Conservation (phyloP, 2,113 vertebrate species). For the Probosciger aterrimus region DNA sequence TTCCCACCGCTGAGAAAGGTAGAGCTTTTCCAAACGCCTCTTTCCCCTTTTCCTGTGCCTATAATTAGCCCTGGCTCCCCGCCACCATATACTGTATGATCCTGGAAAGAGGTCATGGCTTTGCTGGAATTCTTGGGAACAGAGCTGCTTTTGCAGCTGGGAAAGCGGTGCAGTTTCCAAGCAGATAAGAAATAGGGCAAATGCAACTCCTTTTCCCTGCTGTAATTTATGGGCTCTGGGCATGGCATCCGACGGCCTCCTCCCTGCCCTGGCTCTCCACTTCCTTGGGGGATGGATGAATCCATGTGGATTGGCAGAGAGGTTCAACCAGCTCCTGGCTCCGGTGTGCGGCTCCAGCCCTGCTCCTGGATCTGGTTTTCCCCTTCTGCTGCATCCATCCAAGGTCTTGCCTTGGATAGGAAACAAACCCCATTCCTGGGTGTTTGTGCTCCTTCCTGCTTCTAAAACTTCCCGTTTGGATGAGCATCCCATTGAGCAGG, state of each 20-base stretch:
- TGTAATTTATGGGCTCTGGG: neutral
- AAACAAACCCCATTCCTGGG: neutral
- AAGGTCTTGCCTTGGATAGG: neutral
- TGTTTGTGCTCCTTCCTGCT: neutral
- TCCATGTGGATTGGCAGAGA: neutral
- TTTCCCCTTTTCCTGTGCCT: constrained; percentile 19
- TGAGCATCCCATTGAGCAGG: neutral
- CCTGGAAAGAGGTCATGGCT: constrained; percentile 56
- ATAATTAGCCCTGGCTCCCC: constrained; percentile 43
- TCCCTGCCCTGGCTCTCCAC: neutral
- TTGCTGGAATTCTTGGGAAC: constrained; percentile 39
- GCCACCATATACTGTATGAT: constrained; percentile 33
- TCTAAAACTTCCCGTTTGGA: neutral
- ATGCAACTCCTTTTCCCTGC: neutral
- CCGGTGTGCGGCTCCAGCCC: neutral
- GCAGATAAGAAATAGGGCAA: constrained; percentile 39
- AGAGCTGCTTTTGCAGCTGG: constrained; percentile 43
- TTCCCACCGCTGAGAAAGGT: neutral
- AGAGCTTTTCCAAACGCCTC: neutral
- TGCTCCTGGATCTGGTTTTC: neutral
- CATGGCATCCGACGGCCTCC: neutral
- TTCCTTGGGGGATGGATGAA: neutral
- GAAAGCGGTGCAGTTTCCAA: neutral
- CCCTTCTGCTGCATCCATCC: neutral
- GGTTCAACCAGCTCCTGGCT: neutral